A percentile compares a stretch with the other conserved stretches of the same genome.
Evolutionary conservation across 2,797 vertebrate genomes (phyloP).

Genomic region (Peromyscus aztecus): DNA sequence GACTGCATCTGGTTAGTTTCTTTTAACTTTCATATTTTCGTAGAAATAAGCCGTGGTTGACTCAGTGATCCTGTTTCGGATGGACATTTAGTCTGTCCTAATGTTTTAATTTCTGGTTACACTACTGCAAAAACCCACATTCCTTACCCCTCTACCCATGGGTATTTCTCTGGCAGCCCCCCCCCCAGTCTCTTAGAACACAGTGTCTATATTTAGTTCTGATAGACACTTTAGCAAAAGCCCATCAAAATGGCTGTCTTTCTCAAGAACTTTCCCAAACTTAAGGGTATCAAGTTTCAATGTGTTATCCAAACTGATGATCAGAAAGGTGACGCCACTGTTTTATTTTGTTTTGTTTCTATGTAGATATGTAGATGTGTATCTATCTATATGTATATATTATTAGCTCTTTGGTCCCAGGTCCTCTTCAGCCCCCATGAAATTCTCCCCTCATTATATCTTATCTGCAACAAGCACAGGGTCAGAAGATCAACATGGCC

Average conservation of each 20-base stretch:
- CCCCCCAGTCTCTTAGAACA: background rate
- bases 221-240: background rate
- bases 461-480: background rate
- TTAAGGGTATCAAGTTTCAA: slow-evolving; percentile 10
- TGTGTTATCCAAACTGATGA: background rate
- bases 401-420: background rate
- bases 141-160: background rate
- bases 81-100: background rate
- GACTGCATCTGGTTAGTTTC: background rate
- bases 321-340: background rate
- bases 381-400: background rate
- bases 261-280: background rate
- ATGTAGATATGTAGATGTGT: too few species aligned
- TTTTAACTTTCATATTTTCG: background rate
- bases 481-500: background rate
- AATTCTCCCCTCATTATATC: background rate
- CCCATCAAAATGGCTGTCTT: background rate
- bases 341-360: background rate
- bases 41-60: background rate
- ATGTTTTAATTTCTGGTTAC: background rate
- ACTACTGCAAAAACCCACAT: background rate
- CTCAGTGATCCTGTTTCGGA: background rate
- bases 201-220: background rate
- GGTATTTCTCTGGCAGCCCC: background rate
- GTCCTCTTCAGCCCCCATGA: background rate